phyloP scores from a whole-genome alignment of 2,113 vertebrate genomes.

The Murina feae region DNA sequence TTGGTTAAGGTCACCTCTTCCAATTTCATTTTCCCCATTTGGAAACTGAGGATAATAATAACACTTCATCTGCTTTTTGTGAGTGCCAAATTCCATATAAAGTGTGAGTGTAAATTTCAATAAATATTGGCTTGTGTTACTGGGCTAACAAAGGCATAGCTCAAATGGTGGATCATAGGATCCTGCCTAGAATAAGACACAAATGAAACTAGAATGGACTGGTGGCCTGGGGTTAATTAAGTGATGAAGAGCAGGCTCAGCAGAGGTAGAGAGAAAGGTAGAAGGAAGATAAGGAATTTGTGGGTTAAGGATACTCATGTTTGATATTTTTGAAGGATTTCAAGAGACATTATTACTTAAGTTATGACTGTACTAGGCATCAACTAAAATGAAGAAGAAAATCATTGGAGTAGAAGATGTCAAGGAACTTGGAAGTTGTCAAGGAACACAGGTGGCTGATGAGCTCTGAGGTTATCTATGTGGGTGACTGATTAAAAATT shows the following conservation, averaged over 20 bases:
- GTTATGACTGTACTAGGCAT: background rate
- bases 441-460: background rate
- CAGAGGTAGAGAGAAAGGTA: background rate
- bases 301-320: background rate
- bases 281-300: background rate
- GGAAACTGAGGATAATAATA: background rate
- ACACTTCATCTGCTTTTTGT: background rate
- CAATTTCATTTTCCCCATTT: background rate
- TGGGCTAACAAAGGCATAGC: background rate
- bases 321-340: background rate
- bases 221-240: background rate
- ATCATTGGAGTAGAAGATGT: background rate
- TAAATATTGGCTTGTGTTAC: background rate
- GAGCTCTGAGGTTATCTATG: background rate
- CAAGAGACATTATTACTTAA: background rate
- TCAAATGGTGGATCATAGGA: background rate
- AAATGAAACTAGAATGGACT: background rate
- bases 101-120: background rate
- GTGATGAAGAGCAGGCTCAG: background rate
- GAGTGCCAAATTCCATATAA: background rate
- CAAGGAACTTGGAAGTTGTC: background rate
- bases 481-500: background rate
- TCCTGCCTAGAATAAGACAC: background rate
- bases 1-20: background rate
- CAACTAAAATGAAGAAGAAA: background rate